Percentiles rank a stretch among this genome's conserved stretches.
Conservation (phyloP, 1,140 invertebrate species). For the Geopemphigus sp. region DNA sequence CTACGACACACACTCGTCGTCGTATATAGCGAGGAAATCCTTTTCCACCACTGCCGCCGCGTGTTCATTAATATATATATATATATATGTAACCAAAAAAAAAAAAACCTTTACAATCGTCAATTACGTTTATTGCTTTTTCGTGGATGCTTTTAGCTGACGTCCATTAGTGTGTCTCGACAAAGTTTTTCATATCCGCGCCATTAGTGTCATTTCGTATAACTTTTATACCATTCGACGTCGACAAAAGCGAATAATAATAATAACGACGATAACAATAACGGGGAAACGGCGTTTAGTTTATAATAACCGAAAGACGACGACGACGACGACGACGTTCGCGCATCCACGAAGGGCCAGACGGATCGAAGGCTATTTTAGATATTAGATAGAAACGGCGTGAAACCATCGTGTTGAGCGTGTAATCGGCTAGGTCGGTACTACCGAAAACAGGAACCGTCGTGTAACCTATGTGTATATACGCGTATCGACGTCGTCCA, state of each 20-base stretch:
- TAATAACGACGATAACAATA: slow-evolving; percentile 12
- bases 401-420: too few species aligned
- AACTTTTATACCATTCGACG: slow-evolving; percentile 40
- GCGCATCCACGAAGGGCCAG: too few species aligned
- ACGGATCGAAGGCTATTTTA: too few species aligned
- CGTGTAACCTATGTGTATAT: too few species aligned
- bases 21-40: neutral
- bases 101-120: slow-evolving; percentile 44
- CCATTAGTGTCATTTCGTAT: slow-evolving; percentile 41
- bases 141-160: slow-evolving; percentile 45
- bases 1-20: neutral
- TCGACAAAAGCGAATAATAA: slow-evolving; percentile 16
- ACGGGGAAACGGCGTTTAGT: neutral
- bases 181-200: slow-evolving; percentile 44
- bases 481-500: too few species aligned
- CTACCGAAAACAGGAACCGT: too few species aligned
- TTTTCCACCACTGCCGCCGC: neutral
- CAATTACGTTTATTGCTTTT: slow-evolving; percentile 48
- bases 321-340: too few species aligned
- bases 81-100: neutral
- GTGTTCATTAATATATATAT: slow-evolving; percentile 31
- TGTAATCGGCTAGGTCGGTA: too few species aligned
- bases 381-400: too few species aligned
- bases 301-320: neutral
- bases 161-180: slow-evolving; percentile 41